Evolutionary conservation across 2,797 vertebrate species (phyloP).

Genomic region (Okamejei kenojei): DNA sequence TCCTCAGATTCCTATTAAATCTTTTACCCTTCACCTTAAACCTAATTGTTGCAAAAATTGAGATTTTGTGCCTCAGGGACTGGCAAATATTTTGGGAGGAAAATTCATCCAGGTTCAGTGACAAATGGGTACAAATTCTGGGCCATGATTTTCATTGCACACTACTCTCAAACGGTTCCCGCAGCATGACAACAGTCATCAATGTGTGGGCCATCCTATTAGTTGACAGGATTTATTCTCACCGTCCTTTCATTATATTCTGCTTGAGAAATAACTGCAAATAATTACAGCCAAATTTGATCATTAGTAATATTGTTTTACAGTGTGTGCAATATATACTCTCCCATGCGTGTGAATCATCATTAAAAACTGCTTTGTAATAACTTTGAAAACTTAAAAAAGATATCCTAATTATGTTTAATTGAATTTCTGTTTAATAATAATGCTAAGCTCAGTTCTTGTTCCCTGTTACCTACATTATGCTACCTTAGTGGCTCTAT

Average conservation of each 20-base stretch:
- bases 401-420: slow-evolving; percentile 11
- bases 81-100: too few species aligned
- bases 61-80: too few species aligned
- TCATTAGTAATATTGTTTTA: not conserved
- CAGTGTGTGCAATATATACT: not conserved
- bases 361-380: too few species aligned
- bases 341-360: not conserved
- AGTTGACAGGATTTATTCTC: slow-evolving; percentile 1
- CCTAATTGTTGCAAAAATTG: too few species aligned
- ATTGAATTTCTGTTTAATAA: not conserved
- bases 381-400: not conserved
- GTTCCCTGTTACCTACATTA: not conserved
- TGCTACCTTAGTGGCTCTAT: not conserved
- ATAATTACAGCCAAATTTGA: not conserved
- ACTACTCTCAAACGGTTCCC: not conserved
- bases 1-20: too few species aligned
- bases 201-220: not conserved
- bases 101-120: too few species aligned
- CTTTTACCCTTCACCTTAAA: too few species aligned
- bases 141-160: not conserved
- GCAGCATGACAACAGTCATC: not conserved
- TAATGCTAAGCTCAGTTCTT: not conserved
- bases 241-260: not conserved
- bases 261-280: not conserved
- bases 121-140: too few species aligned